A percentile compares a stretch with the other conserved stretches of the same genome.
These are phyloP conservation scores for zebrafish (Danio rerio) DNA, from an alignment of 2,113 vertebrate species.

Conservation along the genomic window GRCz12tu NC_133183.1:57421001-57421500, in stretches of 20 bases:
- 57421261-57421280: constrained; percentile 95
- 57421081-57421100: too few relatives aligned
- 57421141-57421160: not conserved
- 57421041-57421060: too few relatives aligned
- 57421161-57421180: constrained; percentile 69
- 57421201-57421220: constrained; percentile 96
- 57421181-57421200: constrained; percentile 92
- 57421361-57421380: not conserved
- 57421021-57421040: too few relatives aligned
- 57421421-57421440: constrained; percentile 31
- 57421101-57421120: too few relatives aligned
- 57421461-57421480: constrained; percentile 93
- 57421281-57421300: constrained; percentile 96
- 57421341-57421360: constrained; percentile 94
- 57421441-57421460: constrained; percentile 81
- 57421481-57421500: constrained; percentile 92
- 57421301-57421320: constrained; percentile 98
- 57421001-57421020: too few relatives aligned
- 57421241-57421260: constrained; percentile 95
- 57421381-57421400: not conserved
- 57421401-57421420: not conserved
- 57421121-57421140: not conserved
- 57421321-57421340: constrained; percentile 93
- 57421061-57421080: too few relatives aligned
- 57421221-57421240: constrained; percentile 90